Conservation (phyloP, 64 coral and sea anemone genomes). For the Orbicella faveolata region DNA sequence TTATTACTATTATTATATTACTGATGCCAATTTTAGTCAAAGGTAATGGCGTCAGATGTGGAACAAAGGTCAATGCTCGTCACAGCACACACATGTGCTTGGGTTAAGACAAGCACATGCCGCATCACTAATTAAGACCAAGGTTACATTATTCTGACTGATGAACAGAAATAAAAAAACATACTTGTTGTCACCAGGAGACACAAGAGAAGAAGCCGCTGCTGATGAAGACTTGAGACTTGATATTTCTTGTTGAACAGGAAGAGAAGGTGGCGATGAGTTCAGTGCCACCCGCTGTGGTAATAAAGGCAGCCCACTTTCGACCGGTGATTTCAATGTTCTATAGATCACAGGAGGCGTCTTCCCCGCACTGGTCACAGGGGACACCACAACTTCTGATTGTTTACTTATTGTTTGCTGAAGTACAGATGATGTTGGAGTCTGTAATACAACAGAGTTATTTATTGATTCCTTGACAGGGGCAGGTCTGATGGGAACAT, state of each 20-base stretch:
- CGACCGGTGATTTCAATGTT: conserved; percentile 44
- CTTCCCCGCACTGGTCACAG: neutral
- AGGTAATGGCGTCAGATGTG: no score
- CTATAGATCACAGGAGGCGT: conserved; percentile 35
- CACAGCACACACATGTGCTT: no score
- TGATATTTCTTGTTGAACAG: conserved; percentile 30
- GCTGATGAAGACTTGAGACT: neutral
- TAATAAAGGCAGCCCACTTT: conserved; percentile 8
- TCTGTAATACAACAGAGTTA: neutral
- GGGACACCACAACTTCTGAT: neutral
- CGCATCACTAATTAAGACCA: no score
- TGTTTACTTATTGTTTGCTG: neutral
- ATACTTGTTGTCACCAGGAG: neutral
- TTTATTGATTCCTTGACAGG: neutral
- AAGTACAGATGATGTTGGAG: neutral
- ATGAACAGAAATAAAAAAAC: neutral
- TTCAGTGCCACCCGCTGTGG: conserved; percentile 30
- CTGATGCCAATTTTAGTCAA: no score
- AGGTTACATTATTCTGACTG: no score
- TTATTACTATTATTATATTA: no score
- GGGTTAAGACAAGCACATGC: no score
- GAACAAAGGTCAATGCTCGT: no score
- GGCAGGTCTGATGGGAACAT: neutral
- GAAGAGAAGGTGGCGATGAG: conserved; percentile 43
- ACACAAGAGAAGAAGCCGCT: neutral